These are phyloP conservation scores for Bimastos eiseni DNA, from an alignment of 2,888 invertebrate genomes.

Conservation along the genomic window DNA sequence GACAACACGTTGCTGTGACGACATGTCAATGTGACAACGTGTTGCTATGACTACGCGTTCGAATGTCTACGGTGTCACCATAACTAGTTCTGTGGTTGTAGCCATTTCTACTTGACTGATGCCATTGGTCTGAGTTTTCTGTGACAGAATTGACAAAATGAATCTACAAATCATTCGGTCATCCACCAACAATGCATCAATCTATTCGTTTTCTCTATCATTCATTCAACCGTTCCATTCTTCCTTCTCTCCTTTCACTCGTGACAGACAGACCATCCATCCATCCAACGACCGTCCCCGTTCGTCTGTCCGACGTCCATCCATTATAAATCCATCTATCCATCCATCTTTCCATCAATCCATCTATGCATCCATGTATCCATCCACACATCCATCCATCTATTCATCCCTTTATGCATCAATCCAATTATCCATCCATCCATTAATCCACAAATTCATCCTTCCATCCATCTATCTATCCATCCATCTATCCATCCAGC, in stretches of 20 bases:
- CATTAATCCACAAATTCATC: neutral
- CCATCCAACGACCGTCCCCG: no score
- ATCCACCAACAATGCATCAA: neutral
- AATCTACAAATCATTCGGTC: neutral
- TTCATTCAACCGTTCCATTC: neutral
- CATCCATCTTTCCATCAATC: neutral
- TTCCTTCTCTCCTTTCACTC: neutral
- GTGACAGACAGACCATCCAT: neutral
- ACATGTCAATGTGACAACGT: neutral
- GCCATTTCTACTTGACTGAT: neutral
- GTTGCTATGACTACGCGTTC: neutral
- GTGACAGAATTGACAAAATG: neutral
- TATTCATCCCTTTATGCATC: neutral
- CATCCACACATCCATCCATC: neutral
- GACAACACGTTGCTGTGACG: neutral
- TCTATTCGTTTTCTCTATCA: neutral
- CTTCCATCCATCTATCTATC: neutral
- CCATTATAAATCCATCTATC: neutral
- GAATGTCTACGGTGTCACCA: neutral
- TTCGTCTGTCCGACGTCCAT: no score
- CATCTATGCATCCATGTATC: neutral
- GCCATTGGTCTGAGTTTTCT: no score
- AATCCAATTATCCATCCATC: neutral
- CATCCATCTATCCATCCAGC: neutral
- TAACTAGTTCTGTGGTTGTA: neutral